These are phyloP conservation scores for Tapirus terrestris DNA, from an alignment of 2,113 vertebrate species.

Conservation along the genomic window DNA sequence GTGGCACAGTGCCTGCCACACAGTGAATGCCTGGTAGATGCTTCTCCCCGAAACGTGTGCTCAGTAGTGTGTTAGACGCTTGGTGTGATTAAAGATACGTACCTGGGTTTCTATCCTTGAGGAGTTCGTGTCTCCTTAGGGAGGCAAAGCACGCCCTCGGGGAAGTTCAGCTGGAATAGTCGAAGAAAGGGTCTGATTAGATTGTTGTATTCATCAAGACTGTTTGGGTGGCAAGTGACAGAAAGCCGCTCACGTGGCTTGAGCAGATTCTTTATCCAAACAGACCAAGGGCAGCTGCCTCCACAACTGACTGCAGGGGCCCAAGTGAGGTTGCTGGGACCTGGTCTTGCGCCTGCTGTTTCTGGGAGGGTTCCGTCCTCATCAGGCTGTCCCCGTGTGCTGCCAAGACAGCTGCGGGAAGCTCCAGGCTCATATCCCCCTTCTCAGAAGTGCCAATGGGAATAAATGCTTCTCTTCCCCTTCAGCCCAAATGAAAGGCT, in stretches of 20 bases:
- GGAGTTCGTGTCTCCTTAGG: not conserved
- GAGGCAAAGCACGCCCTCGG: not conserved
- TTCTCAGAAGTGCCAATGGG: not conserved
- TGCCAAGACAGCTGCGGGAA: not conserved
- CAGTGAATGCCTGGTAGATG: accelerated
- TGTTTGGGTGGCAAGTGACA: not conserved
- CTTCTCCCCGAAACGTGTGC: not conserved
- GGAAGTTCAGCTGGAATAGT: not conserved
- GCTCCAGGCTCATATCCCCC: not conserved
- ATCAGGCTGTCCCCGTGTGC: accelerated
- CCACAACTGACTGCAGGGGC: not conserved
- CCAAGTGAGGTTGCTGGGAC: accelerated
- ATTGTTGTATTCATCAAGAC: accelerated
- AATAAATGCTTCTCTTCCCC: not conserved
- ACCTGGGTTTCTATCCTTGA: not conserved
- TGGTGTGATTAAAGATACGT: accelerated
- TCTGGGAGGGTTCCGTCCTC: not conserved
- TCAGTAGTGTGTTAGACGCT: not conserved
- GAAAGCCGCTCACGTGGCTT: not conserved
- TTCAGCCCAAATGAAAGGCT: not conserved
- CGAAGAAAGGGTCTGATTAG: not conserved
- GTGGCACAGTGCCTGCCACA: accelerated
- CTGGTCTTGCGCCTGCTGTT: not conserved
- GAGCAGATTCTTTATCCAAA: too few species aligned
- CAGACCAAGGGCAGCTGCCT: not conserved